Percentiles rank a stretch among this genome's conserved stretches.
Conservation (phyloP, 2,797 vertebrate genomes). For the Macrochelys suwanniensis region DNA sequence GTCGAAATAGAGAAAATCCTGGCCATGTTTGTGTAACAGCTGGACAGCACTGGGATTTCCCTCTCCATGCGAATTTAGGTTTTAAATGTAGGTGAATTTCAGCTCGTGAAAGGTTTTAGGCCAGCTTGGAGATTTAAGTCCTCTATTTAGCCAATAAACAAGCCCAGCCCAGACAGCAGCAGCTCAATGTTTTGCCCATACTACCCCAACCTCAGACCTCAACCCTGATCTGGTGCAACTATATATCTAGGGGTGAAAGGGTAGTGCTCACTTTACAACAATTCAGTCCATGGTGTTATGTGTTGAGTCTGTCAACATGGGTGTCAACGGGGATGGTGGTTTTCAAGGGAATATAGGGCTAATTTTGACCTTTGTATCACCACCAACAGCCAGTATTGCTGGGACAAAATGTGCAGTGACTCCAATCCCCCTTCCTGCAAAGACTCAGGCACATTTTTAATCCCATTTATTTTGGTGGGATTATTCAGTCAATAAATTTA, state of each 20-base stretch:
- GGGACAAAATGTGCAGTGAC: background rate
- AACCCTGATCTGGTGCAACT: background rate
- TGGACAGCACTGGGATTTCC: background rate
- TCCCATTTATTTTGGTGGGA: background rate
- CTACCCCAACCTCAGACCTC: background rate
- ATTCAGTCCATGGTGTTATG: too few relatives aligned
- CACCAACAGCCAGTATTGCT: background rate
- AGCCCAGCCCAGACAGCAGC: background rate
- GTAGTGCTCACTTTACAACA: background rate
- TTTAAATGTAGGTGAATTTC: background rate
- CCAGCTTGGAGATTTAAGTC: rapidly evolving
- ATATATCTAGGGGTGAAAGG: background rate
- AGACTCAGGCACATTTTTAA: background rate
- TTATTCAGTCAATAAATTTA: background rate
- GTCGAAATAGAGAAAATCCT: conserved; percentile 3
- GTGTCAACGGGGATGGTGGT: background rate
- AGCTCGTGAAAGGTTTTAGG: background rate
- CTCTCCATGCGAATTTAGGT: background rate
- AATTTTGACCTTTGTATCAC: background rate
- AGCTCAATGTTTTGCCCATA: background rate
- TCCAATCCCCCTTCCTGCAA: background rate
- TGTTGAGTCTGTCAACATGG: background rate
- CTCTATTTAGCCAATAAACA: rapidly evolving
- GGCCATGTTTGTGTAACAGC: background rate
- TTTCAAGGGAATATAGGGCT: background rate